phyloP scores from a whole-genome alignment of 2,113 vertebrate genomes.

The Gavia stellata region DNA sequence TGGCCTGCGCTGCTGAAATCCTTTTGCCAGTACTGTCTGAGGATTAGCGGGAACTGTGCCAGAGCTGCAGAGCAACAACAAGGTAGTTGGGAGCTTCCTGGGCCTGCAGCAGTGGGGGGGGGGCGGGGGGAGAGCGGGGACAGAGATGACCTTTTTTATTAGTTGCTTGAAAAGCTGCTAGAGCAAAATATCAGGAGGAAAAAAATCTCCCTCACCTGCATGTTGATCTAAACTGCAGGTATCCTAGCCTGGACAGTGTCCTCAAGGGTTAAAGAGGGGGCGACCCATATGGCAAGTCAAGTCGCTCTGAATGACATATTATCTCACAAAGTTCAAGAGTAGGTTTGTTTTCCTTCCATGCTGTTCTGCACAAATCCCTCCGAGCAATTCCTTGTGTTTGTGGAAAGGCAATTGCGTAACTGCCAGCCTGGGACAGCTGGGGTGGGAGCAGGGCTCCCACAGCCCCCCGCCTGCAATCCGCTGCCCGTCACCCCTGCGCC shows the following conservation, averaged over 20 bases:
- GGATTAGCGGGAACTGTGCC: background rate
- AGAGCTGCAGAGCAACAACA: background rate
- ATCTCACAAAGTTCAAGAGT: background rate
- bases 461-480: background rate
- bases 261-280: background rate
- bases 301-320: background rate
- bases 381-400: background rate
- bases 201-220: background rate
- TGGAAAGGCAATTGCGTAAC: background rate
- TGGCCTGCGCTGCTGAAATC: background rate
- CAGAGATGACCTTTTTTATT: background rate
- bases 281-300: background rate
- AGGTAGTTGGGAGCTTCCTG: background rate
- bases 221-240: fast-evolving
- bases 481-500: background rate
- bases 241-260: background rate
- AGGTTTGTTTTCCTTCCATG: background rate
- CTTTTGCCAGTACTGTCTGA: background rate
- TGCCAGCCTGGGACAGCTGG: background rate
- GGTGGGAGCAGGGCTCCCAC: background rate
- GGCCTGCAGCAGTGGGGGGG: background rate
- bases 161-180: background rate
- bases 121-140: background rate
- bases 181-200: background rate
- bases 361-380: background rate